Evolutionary conservation across 2,888 invertebrate genomes (phyloP).

Genomic region (Diloba caeruleocephala): DNA sequence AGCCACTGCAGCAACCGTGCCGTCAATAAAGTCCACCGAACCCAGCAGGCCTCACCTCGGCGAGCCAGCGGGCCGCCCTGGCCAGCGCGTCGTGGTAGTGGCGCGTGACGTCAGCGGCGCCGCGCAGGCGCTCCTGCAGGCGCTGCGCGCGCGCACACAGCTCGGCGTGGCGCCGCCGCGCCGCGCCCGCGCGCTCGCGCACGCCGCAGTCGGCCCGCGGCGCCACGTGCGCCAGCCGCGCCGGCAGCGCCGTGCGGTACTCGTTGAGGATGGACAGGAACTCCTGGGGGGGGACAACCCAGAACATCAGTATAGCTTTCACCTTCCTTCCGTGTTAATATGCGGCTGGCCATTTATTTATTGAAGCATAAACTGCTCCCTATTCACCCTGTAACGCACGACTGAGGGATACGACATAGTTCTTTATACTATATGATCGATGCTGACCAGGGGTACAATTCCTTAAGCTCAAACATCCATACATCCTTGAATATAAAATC

Average conservation of each 20-base stretch:
- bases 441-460: too few species aligned
- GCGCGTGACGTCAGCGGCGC: conserved; percentile 89
- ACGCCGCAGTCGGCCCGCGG: conserved; percentile 92
- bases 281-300: conserved; percentile 85
- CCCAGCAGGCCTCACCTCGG: conserved; percentile 92
- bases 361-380: too few species aligned
- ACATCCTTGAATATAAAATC: too few species aligned
- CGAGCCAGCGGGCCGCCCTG: conserved; percentile 94
- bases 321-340: too few species aligned
- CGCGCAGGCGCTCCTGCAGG: conserved; percentile 94
- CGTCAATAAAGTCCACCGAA: too few species aligned
- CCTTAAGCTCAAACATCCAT: too few species aligned
- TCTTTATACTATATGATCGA: too few species aligned
- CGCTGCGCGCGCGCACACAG: conserved; percentile 94
- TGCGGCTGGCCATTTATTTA: too few species aligned
- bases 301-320: too few species aligned
- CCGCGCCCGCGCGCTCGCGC: conserved; percentile 93
- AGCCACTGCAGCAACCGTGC: too few species aligned
- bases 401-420: too few species aligned
- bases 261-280: conserved; percentile 95
- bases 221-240: conserved; percentile 94
- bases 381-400: too few species aligned
- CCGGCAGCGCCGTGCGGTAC: conserved; percentile 95
- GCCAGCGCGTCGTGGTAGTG: conserved; percentile 95
- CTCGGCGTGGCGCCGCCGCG: conserved; percentile 94